These are phyloP conservation scores for Augiades crinisus DNA, from an alignment of 2,888 invertebrate genomes.

Conservation along the genomic window DNA sequence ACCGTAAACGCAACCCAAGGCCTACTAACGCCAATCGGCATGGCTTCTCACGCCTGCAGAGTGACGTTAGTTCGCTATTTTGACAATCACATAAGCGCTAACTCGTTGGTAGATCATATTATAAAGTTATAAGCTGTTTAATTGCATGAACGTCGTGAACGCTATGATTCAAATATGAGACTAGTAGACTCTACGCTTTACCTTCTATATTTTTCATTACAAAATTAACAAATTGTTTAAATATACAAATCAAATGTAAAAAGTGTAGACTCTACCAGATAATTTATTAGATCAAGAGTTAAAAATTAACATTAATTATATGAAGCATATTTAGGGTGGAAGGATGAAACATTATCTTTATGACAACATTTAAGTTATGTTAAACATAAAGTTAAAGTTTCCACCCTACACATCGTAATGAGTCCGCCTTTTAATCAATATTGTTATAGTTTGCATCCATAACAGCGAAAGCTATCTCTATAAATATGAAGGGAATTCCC, in stretches of 20 bases:
- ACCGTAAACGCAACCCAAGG: background rate
- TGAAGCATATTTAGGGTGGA: background rate
- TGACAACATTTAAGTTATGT: background rate
- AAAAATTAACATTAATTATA: background rate
- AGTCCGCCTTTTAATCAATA: background rate
- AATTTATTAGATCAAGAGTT: background rate
- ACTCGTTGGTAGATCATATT: too few relatives aligned
- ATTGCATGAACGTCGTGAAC: background rate
- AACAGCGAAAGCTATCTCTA: conserved; percentile 1
- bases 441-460: conserved; percentile 1
- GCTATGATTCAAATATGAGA: background rate
- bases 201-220: too few relatives aligned
- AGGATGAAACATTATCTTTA: background rate
- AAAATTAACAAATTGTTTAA: too few relatives aligned
- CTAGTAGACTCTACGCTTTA: conserved; percentile 2
- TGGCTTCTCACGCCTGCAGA: background rate
- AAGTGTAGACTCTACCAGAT: background rate
- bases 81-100: background rate
- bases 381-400: background rate
- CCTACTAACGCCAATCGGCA: background rate
- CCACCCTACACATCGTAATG: background rate
- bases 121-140: background rate
- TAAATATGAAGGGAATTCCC: conserved; percentile 2
- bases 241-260: too few relatives aligned
- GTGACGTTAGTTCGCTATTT: background rate